Evolutionary conservation across 2,113 vertebrate genomes (phyloP), one percentile per base, ranked within the genome.

Genomic region (Syrrhaptes paradoxus): DNA sequence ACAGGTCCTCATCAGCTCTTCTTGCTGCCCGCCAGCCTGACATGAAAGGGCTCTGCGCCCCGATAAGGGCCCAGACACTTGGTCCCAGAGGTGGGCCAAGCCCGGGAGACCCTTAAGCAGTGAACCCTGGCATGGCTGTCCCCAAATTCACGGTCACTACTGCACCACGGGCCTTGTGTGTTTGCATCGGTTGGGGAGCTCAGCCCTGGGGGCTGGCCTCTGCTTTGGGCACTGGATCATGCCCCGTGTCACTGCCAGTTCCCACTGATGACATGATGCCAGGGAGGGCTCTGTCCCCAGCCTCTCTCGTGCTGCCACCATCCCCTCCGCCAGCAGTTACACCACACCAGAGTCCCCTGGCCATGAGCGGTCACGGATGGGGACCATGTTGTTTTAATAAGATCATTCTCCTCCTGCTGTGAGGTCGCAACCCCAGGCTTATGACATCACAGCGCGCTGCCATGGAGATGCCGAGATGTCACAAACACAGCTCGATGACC

Each of bases 401-500:
- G 92, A 90, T 96, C 96, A 96, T 93, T 91, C 59, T 89, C 41
- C 78, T 87, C 96, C 96, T 58, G 95, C 96, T 0, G 96, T 74
- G 95, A 96, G 97, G 96, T 95, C 49, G 63, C 77, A 95, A 80
- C 96, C 96, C 76, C 0, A 2, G 54, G 91, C 90, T 89, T 85
- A 96, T 97, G 97, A 97, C 96, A 92, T 97, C 97, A 97, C 96
- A 73, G 86, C 0, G 57, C 16, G 65, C 95, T 97, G 94, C 97
- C 87, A 94, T 96, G 94, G 96, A 92, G 91, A 96, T 9, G 9
- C 83, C 2, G 9, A 68, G 95, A 97, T 97, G 97, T 97, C 96
- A 97, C 95, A 95, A 96, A 96, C 96, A 97, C 95, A 85, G 94
- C 91, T 89, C 77, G 72, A 94, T 97, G 97, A 97, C 96, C 96